Conservation (phyloP, 2,797 vertebrate species). For the Centropyge bicolor region DNA sequence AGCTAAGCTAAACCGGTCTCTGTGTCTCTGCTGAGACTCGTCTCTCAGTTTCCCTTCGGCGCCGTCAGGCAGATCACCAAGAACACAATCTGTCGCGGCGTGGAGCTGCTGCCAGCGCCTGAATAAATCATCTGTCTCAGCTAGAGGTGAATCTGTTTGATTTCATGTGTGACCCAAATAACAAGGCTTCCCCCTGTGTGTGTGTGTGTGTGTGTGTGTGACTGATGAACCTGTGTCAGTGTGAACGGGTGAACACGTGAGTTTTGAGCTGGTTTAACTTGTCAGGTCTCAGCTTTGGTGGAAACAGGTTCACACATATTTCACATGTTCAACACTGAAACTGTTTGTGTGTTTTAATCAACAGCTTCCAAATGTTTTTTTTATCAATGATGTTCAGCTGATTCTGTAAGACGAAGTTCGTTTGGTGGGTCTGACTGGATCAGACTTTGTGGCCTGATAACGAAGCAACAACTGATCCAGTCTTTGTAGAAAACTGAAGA, state of each 20-base stretch:
- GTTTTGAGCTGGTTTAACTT: background rate
- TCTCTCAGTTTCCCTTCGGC: conserved; percentile 57
- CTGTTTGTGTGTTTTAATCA: too few relatives aligned
- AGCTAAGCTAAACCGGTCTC: conserved; percentile 6
- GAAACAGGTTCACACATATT: background rate
- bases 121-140: conserved; percentile 84
- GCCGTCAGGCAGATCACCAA: conserved; percentile 78
- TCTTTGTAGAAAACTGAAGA: too few relatives aligned
- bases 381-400: too few relatives aligned
- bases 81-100: conserved; percentile 80
- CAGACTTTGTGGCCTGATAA: too few relatives aligned
- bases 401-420: too few relatives aligned
- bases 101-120: conserved; percentile 78
- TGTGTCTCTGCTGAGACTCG: conserved; percentile 28
- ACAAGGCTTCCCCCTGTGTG: conserved; percentile 36
- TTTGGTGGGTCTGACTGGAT: too few relatives aligned
- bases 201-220: conserved; percentile 18
- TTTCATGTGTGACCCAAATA: conserved; percentile 83
- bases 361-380: too few relatives aligned
- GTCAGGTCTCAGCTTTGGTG: background rate
- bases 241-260: background rate
- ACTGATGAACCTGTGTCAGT: too few relatives aligned
- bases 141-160: conserved; percentile 80
- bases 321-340: background rate
- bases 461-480: too few relatives aligned